Percentiles rank a stretch among this genome's conserved stretches.
Evolutionary conservation across 2,113 vertebrate species (phyloP).

Genomic region (Chaenogobius annularis): DNA sequence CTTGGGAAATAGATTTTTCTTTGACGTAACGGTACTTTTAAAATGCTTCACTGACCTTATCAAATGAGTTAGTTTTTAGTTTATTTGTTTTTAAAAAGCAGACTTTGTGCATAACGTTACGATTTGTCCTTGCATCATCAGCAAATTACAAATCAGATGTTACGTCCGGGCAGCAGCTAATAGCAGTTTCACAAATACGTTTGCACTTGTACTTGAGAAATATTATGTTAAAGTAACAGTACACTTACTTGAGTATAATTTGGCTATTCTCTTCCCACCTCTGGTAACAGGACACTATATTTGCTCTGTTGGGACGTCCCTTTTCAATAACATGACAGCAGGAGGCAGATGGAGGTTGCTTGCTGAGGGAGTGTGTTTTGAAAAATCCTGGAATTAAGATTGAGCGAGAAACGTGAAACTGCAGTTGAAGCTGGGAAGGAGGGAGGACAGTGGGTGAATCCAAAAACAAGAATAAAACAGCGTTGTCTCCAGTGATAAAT

Average conservation of each 20-base stretch:
- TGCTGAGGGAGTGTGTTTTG: constrained; percentile 17
- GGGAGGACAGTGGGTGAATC: not conserved
- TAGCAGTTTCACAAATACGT: too few relatives aligned
- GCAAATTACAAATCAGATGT: too few relatives aligned
- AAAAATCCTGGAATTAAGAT: constrained; percentile 35
- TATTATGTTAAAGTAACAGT: not conserved
- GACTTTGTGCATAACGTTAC: too few relatives aligned
- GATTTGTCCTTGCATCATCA: too few relatives aligned
- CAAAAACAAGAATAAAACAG: not conserved
- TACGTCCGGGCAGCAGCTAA: too few relatives aligned
- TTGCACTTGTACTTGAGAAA: not conserved
- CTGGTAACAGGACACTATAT: constrained; percentile 10
- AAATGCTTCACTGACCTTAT: too few relatives aligned
- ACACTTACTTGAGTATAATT: not conserved
- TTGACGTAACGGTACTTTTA: too few relatives aligned
- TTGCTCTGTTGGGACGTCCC: constrained; percentile 26
- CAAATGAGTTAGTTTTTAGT: too few relatives aligned
- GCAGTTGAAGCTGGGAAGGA: constrained; percentile 28
- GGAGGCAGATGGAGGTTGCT: not conserved
- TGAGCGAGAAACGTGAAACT: constrained; percentile 38
- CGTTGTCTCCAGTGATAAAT: constrained; percentile 12
- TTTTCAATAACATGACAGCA: not conserved
- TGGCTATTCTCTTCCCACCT: not conserved
- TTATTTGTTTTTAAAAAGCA: too few relatives aligned
- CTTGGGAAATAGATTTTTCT: too few relatives aligned